A percentile compares a stretch with the other conserved stretches of the same genome.
Evolutionary conservation across 2,113 vertebrate genomes (phyloP).

Genomic region (Pristiophorus japonicus): DNA sequence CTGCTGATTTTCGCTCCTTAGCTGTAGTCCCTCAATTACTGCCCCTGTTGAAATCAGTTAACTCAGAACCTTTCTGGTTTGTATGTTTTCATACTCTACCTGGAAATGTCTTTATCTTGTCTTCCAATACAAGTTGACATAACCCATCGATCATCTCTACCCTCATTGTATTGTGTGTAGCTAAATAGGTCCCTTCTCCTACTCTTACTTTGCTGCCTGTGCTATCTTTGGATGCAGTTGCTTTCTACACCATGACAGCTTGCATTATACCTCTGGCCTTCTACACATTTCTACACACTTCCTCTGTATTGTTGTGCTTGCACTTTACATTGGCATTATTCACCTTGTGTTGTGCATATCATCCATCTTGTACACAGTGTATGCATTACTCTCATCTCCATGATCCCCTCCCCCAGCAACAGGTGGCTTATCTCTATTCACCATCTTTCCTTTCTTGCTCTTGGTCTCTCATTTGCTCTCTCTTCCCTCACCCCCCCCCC

Average conservation of each 20-base stretch:
- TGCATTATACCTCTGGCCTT: background rate
- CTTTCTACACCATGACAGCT: background rate
- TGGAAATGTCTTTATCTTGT: background rate
- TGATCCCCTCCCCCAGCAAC: background rate
- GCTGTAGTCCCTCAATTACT: background rate
- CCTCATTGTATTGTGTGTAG: background rate
- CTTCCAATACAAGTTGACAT: background rate
- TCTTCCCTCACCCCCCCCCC: background rate
- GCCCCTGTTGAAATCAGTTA: background rate
- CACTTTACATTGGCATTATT: background rate
- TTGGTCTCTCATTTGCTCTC: background rate
- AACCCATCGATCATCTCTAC: too few species aligned
- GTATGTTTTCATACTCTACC: background rate
- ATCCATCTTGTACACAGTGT: background rate
- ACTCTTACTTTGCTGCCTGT: background rate
- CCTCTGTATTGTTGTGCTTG: background rate
- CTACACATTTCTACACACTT: background rate
- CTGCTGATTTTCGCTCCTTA: background rate
- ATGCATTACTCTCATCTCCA: background rate
- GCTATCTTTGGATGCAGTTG: background rate
- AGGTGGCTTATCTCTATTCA: background rate
- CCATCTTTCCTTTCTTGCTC: background rate
- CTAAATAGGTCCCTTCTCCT: background rate
- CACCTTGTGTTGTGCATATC: background rate
- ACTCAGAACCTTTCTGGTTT: background rate